A percentile compares a stretch with the other conserved stretches of the same genome.
phyloP scores from a whole-genome alignment of 2,797 vertebrate genomes.

The Rhinella marina region DNA sequence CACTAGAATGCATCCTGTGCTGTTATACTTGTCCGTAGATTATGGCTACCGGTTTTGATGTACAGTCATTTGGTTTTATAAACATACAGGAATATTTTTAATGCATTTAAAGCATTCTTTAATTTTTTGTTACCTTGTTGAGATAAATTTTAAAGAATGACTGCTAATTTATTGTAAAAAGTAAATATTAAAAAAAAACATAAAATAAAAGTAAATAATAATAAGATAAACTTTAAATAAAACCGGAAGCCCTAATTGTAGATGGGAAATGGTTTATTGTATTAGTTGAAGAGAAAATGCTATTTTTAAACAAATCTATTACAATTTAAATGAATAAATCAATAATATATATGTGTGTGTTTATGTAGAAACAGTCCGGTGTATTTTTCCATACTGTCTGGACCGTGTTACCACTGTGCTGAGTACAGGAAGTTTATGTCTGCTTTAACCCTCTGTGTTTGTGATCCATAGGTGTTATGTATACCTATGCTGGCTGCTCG shows the following conservation, averaged over 20 bases:
- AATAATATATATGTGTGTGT: conserved; percentile 67
- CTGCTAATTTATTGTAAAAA: conserved; percentile 1
- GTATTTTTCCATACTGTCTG: conserved; percentile 40
- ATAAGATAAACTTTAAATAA: conserved; percentile 3
- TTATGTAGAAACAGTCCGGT: conserved; percentile 46
- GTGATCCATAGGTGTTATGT: conserved; percentile 31
- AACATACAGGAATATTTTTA: conserved; percentile 20
- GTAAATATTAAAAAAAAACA: background rate
- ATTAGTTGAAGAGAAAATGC: conserved; percentile 40
- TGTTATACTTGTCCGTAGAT: background rate
- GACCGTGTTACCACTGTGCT: conserved; percentile 51
- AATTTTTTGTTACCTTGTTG: background rate
- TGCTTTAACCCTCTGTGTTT: background rate
- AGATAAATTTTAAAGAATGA: background rate
- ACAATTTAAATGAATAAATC: conserved; percentile 69
- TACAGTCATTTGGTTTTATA: background rate
- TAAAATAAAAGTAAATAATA: background rate
- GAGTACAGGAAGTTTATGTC: conserved; percentile 18
- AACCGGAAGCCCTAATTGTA: conserved; percentile 44
- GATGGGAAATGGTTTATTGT: background rate
- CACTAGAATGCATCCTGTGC: conserved; percentile 25
- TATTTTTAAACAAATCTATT: conserved; percentile 52
- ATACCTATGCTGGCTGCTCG: conserved; percentile 49
- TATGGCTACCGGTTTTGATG: conserved; percentile 43
- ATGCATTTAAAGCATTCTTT: background rate